Evolutionary conservation across 2,797 vertebrate species (phyloP), one percentile per base, ranked within the genome.

Genomic region (Lacerta agilis): DNA sequence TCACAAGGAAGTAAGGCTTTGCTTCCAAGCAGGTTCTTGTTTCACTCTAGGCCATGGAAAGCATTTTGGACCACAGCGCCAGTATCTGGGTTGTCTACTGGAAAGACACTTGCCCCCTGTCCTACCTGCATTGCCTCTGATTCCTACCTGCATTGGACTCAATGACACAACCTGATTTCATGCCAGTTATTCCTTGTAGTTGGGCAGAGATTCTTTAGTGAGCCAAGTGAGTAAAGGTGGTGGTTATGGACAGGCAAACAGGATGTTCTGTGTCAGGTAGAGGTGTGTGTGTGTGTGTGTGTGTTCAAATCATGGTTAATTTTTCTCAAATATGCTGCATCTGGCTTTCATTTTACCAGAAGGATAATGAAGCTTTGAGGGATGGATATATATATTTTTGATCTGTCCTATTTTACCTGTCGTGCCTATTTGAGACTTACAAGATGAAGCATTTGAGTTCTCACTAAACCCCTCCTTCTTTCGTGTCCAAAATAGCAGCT

Each of bases 401-500:
- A 10, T 4, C 7, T 33, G 33, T 75, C 17, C 36, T 45, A 73
- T 23, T 43, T 88, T 79, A 45, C 29, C 18, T 66, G 67, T 64
- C 41, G 43, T 69, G 10, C 61, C 27, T 78, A 36, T 64, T 41
- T 45, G 76, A 29, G 8, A 17, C 72, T 27, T 33, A 79, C 73
- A 92, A 82, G 84, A 86, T 10, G 79, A 38, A 79, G 15, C 71
- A 5, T 86, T 88, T 27, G 78, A 82, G 84, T 92, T 89, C 55
- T 92, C 15, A 29, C 23, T 85, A 36, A 11, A 49, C 72, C 84
- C 41, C 36, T 87, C 87, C 92, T 89, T 87, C 27, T 94, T 92
- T 49, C 58, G n/a, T 82, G 88, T 67, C 36, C 38, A 36, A 83
- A 92, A 58, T 17, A 89, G 8, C 90, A 90, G 7, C 89, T 86